Evolutionary conservation across 2,797 vertebrate genomes (phyloP).

Genomic region (Alfaro cultratus): DNA sequence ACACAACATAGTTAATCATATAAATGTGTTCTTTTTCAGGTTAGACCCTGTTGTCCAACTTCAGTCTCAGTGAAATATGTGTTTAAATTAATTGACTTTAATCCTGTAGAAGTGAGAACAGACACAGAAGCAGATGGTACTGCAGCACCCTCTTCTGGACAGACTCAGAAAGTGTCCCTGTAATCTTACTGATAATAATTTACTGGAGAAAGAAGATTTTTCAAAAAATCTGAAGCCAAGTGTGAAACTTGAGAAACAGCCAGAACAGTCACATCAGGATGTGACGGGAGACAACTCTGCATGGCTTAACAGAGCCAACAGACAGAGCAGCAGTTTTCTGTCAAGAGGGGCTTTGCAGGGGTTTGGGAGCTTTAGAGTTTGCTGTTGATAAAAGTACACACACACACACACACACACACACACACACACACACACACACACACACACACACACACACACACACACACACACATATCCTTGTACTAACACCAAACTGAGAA

Average conservation of each 20-base stretch:
- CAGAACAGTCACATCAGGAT: conserved; percentile 3
- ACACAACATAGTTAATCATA: too few species aligned
- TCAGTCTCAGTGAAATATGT: too few species aligned
- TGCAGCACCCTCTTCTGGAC: neutral
- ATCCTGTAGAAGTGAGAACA: neutral
- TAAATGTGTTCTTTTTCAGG: too few species aligned
- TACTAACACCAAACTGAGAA: too few species aligned
- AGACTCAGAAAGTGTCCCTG: neutral
- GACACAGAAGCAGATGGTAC: neutral
- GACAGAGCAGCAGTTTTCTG: conserved; percentile 55
- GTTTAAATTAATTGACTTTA: neutral
- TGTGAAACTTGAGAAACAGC: neutral
- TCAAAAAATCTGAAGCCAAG: neutral
- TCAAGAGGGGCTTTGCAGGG: conserved; percentile 40
- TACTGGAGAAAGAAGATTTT: neutral
- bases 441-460: too few species aligned
- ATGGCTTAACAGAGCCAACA: conserved; percentile 33
- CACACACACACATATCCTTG: neutral
- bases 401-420: neutral
- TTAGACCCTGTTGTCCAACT: too few species aligned
- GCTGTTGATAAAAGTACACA: conserved; percentile 6
- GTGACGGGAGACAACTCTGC: conserved; percentile 10
- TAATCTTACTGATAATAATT: neutral
- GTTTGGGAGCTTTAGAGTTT: conserved; percentile 35
- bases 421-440: too few species aligned